A percentile compares a stretch with the other conserved stretches of the same genome.
Conservation (phyloP, 2,797 vertebrate species). For the Ctenopoma kingsleyae region DNA sequence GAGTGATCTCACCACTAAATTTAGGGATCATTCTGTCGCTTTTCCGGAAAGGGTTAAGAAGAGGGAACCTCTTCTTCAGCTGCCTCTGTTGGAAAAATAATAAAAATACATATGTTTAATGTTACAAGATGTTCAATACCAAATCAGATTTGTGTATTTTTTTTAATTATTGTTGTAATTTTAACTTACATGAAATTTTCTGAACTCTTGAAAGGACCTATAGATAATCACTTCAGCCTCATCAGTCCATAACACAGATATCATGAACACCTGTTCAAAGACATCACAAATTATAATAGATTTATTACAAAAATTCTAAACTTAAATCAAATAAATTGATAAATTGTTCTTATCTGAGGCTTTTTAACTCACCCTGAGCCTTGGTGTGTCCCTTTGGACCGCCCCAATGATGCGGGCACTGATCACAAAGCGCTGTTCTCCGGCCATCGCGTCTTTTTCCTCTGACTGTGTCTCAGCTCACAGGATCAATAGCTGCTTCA, state of each 20-base stretch:
- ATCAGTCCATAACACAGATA: conserved; percentile 83
- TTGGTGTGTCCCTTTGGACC: conserved; percentile 69
- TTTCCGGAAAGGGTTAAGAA: conserved; percentile 53
- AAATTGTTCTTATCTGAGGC: neutral
- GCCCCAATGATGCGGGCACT: conserved; percentile 73
- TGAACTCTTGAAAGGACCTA: conserved; percentile 83
- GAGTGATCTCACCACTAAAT: conserved; percentile 76
- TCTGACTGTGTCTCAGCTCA: neutral
- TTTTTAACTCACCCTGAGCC: conserved; percentile 72
- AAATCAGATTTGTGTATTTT: neutral
- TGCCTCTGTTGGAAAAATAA: conserved; percentile 67
- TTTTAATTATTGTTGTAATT: neutral
- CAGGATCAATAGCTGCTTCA: neutral
- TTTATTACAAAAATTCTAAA: neutral
- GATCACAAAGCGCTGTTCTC: conserved; percentile 65
- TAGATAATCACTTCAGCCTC: conserved; percentile 80
- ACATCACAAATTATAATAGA: no score
- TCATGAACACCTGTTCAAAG: conserved; percentile 78
- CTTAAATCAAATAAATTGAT: no score
- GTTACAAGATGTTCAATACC: neutral
- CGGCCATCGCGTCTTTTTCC: conserved; percentile 54
- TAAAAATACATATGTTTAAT: neutral
- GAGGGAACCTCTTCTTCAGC: conserved; percentile 79
- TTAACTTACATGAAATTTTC: conserved; percentile 80
- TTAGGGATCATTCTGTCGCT: conserved; percentile 77